Conservation (phyloP, 2,888 invertebrate genomes). For the Rhynchonema sp. region DNA sequence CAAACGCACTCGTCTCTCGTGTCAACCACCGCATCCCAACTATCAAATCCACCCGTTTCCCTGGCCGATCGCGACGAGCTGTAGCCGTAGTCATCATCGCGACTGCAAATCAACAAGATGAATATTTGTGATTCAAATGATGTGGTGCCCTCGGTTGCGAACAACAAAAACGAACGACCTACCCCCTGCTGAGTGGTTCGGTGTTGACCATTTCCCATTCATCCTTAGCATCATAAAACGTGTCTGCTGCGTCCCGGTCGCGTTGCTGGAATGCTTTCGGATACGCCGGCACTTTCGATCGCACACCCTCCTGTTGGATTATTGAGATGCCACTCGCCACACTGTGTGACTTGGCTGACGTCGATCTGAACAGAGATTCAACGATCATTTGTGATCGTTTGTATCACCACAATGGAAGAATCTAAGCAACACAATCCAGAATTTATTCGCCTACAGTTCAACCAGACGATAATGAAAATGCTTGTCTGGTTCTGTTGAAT, state of each 20-base stretch:
- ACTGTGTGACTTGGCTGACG: slow-evolving; percentile 43
- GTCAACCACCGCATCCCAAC: neutral
- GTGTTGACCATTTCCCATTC: slow-evolving; percentile 6
- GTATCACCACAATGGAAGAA: neutral
- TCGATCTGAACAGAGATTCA: neutral
- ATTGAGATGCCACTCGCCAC: slow-evolving; percentile 70
- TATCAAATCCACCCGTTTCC: neutral
- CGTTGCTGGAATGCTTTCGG: slow-evolving; percentile 8
- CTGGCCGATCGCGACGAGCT: neutral
- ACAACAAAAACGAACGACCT: neutral
- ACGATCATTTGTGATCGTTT: neutral
- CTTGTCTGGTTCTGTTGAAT: no score
- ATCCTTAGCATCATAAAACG: slow-evolving; percentile 6
- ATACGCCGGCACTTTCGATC: slow-evolving; percentile 25
- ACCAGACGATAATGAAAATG: no score
- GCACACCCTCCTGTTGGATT: slow-evolving; percentile 61
- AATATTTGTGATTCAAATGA: neutral
- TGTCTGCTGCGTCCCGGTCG: slow-evolving; percentile 17
- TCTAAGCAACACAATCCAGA: neutral
- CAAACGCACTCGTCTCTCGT: no score
- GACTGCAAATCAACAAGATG: neutral
- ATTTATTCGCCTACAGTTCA: no score
- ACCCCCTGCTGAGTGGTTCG: neutral
- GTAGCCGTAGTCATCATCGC: neutral
- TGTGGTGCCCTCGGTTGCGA: no score